Evolutionary conservation across 2,888 invertebrate species (phyloP).

Genomic region (Agrenia bidenticulata): DNA sequence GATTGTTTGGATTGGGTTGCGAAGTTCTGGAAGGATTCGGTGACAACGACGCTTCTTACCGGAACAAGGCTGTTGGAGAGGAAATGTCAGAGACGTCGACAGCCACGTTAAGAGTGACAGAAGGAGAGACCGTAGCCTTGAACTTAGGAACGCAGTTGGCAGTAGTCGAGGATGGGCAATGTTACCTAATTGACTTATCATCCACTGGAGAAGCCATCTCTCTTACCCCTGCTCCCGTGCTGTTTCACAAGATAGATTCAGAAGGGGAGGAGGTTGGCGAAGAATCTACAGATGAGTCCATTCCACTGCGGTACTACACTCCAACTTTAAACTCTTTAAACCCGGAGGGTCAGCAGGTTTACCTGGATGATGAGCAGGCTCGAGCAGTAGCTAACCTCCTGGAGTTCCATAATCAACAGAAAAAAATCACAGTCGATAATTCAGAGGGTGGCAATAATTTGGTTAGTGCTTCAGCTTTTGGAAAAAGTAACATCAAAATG

Average conservation of each 20-base stretch:
- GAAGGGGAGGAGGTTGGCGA: too few relatives aligned
- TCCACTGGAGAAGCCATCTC: too few relatives aligned
- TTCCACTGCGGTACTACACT: too few relatives aligned
- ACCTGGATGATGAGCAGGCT: conserved; percentile 27
- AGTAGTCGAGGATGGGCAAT: not conserved
- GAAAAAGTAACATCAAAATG: too few relatives aligned
- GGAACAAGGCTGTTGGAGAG: not conserved
- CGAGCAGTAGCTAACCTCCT: conserved; percentile 24
- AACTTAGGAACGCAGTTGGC: not conserved
- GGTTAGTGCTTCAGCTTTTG: too few relatives aligned
- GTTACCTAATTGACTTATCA: not conserved
- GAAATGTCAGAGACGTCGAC: not conserved
- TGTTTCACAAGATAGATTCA: too few relatives aligned
- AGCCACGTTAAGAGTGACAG: not conserved
- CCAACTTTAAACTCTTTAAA: too few relatives aligned
- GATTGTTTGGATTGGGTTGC: too few relatives aligned
- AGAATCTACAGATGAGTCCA: too few relatives aligned
- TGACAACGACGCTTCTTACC: too few relatives aligned
- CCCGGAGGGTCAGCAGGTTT: not conserved
- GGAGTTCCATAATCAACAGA: conserved; percentile 23
- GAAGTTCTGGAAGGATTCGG: too few relatives aligned
- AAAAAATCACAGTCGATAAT: not conserved
- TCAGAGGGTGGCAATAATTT: not conserved
- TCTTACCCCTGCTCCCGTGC: too few relatives aligned
- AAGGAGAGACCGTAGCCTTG: not conserved